Conservation (phyloP, 2,888 invertebrate species). For the Papilio elwesi region DNA sequence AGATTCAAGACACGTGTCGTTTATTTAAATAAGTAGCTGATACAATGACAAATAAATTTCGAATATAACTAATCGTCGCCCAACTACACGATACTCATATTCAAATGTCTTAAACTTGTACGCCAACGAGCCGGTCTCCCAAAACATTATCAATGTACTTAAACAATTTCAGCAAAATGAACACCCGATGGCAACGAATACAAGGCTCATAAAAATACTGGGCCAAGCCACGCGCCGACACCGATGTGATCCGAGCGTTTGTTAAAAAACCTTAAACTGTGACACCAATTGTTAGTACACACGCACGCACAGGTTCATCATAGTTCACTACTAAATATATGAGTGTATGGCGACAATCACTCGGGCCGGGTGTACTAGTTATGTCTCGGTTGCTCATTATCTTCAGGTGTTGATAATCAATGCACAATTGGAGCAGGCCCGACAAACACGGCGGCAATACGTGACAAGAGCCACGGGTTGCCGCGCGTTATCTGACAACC, state of each 20-base stretch:
- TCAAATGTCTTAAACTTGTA: neutral
- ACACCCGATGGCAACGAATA: conserved; percentile 18
- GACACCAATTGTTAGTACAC: conserved; percentile 15
- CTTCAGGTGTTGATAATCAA: conserved; percentile 32
- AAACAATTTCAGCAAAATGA: neutral
- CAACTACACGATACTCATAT: neutral
- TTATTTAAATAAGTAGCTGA: too few species aligned
- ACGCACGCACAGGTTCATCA: neutral
- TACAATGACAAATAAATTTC: too few species aligned
- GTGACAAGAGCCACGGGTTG: conserved; percentile 19
- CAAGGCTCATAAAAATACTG: conserved; percentile 26
- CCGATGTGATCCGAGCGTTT: conserved; percentile 9
- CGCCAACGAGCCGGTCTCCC: neutral
- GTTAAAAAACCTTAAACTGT: conserved; percentile 16
- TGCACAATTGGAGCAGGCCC: conserved; percentile 21
- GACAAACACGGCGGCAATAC: conserved; percentile 8
- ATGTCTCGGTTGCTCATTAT: conserved; percentile 7
- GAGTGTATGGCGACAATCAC: neutral
- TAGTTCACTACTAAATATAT: neutral
- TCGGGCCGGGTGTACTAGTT: neutral
- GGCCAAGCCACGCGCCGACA: conserved; percentile 17
- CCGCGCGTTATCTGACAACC: conserved; percentile 16
- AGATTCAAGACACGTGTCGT: too few species aligned
- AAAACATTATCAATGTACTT: neutral
- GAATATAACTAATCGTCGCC: neutral